Evolutionary conservation across 2,797 vertebrate genomes (phyloP).

Genomic region (Arctocebus calabarensis): DNA sequence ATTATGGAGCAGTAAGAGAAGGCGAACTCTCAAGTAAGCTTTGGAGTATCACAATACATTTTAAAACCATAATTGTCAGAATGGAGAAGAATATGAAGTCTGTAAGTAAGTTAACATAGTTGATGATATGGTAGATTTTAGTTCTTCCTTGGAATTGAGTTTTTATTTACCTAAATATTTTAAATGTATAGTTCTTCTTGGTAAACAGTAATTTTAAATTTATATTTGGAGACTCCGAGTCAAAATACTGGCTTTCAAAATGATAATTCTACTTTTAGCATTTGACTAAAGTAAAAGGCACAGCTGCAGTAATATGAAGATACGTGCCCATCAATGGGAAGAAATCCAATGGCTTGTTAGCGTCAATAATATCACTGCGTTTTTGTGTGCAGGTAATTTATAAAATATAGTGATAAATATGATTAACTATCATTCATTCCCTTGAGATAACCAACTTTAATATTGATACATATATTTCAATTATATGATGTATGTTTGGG

Average conservation of each 20-base stretch:
- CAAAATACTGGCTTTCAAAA: not conserved
- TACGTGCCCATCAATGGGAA: not conserved
- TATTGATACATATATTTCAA: not conserved
- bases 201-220: conserved; percentile 28
- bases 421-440: not conserved
- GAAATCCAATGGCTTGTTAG: not conserved
- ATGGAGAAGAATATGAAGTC: not conserved
- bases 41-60: conserved; percentile 17
- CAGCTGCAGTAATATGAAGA: not conserved
- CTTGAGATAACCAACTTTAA: not conserved
- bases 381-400: not conserved
- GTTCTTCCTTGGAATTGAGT: not conserved
- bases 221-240: not conserved
- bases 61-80: conserved; percentile 1
- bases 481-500: not conserved
- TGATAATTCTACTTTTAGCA: not conserved
- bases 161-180: conserved; percentile 53
- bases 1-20: conserved; percentile 70
- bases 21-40: conserved; percentile 37
- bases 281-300: not conserved
- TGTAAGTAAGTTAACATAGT: not conserved
- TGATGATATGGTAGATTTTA: not conserved
- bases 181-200: not conserved
- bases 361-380: not conserved
- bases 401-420: not conserved